phyloP scores from a whole-genome alignment of 1,140 invertebrate species.

The Cotesia chilonis region DNA sequence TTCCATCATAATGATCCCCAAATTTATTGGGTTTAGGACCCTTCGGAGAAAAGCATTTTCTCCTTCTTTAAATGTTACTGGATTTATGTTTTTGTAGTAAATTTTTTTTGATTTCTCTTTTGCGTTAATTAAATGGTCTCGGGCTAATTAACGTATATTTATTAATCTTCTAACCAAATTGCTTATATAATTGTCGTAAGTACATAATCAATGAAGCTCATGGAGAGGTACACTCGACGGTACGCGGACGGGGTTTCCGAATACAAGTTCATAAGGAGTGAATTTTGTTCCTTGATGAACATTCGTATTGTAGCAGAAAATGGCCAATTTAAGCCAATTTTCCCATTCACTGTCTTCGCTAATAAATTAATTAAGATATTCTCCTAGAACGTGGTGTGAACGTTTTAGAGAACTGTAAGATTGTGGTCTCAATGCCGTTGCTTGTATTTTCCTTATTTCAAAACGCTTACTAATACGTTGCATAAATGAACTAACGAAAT shows the following conservation, averaged over 20 bases:
- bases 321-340: too few species aligned
- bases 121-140: conserved; percentile 1
- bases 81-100: conserved; percentile 18
- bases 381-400: conserved; percentile 28
- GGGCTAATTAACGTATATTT: background rate
- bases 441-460: background rate
- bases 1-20: conserved; percentile 18
- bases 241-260: background rate
- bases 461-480: too few species aligned
- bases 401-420: conserved; percentile 45
- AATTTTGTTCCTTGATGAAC: conserved; percentile 10
- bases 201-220: conserved; percentile 2
- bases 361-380: conserved; percentile 35
- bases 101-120: conserved; percentile 20
- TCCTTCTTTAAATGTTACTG: background rate
- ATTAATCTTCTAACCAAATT: background rate
- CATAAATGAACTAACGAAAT: conserved; percentile 31
- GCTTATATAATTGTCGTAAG: conserved; percentile 17
- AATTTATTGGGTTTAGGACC: conserved; percentile 9
- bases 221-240: conserved; percentile 4
- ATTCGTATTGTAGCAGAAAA: conserved; percentile 14
- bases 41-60: conserved; percentile 9
- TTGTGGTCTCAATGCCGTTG: conserved; percentile 14
- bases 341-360: background rate
- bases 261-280: conserved; percentile 10